phyloP scores from a whole-genome alignment of 2,888 invertebrate genomes.

The Meliscaeva auricollis region DNA sequence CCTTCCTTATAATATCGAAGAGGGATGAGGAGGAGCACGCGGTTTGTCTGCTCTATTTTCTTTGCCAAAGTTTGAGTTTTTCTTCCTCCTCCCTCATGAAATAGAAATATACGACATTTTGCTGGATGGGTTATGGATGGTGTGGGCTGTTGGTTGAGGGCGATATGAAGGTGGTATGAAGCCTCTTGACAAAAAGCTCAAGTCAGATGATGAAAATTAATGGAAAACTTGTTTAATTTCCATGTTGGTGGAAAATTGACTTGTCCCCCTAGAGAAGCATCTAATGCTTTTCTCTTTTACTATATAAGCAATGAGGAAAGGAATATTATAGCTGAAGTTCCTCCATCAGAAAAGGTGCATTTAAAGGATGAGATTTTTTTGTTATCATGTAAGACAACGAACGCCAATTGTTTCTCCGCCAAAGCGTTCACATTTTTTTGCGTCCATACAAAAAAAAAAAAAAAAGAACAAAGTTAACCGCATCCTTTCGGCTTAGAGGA shows the following conservation, averaged over 20 bases:
- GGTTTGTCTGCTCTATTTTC: slow-evolving; percentile 64
- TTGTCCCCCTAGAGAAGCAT: slow-evolving; percentile 32
- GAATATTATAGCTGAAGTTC: slow-evolving; percentile 41
- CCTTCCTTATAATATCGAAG: slow-evolving; percentile 25
- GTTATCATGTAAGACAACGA: slow-evolving; percentile 44
- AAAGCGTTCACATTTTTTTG: not conserved
- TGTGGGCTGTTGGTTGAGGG: not conserved
- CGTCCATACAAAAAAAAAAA: not conserved
- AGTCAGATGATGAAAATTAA: slow-evolving; percentile 66
- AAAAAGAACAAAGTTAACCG: slow-evolving; percentile 52
- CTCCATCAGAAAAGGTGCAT: not conserved
- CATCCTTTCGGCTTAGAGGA: slow-evolving; percentile 34
- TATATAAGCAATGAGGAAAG: not conserved
- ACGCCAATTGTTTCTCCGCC: slow-evolving; percentile 48
- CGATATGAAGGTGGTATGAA: slow-evolving; percentile 16
- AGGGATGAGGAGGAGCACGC: slow-evolving; percentile 34
- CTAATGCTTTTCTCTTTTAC: not conserved
- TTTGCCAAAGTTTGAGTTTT: slow-evolving; percentile 38
- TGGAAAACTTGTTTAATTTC: slow-evolving; percentile 73
- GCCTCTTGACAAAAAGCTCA: slow-evolving; percentile 52
- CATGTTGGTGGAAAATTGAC: slow-evolving; percentile 67
- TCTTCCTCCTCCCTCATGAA: slow-evolving; percentile 16
- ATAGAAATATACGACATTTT: slow-evolving; percentile 19
- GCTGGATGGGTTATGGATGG: not conserved
- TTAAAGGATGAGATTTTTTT: slow-evolving; percentile 7